Evolutionary conservation across 2,888 invertebrate genomes (phyloP).

Genomic region (Eupeodes luniger): DNA sequence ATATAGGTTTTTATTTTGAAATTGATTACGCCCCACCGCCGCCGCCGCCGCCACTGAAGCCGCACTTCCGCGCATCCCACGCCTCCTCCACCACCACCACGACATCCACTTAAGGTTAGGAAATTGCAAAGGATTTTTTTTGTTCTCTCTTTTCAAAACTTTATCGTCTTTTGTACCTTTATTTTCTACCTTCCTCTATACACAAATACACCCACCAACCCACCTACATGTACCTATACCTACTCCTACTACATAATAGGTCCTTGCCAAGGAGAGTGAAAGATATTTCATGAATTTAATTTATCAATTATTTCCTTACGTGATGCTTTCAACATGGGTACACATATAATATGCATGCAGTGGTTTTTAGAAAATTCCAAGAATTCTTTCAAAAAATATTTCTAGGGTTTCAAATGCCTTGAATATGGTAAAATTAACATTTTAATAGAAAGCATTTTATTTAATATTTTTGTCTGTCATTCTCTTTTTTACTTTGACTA

Average conservation of each 20-base stretch:
- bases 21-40: background rate
- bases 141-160: background rate
- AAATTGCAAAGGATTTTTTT: constrained; percentile 14
- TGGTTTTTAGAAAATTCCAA: constrained; percentile 2
- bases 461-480: background rate
- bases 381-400: background rate
- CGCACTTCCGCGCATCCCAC: no score
- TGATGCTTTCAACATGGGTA: background rate
- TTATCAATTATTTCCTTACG: constrained; percentile 12
- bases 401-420: background rate
- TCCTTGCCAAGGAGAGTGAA: background rate
- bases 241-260: background rate
- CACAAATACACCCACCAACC: background rate
- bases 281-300: constrained; percentile 26
- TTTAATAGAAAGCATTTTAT: background rate
- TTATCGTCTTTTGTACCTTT: background rate
- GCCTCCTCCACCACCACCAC: no score
- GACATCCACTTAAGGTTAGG: constrained; percentile 10
- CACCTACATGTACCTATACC: no score
- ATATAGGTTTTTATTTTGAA: constrained; percentile 21
- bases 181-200: background rate
- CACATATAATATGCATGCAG: background rate
- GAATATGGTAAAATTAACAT: background rate
- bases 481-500: background rate
- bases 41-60: no score